Percentiles rank a stretch among this genome's conserved stretches.
phyloP scores from a whole-genome alignment of 2,113 vertebrate genomes.

The Labeo rohita region DNA sequence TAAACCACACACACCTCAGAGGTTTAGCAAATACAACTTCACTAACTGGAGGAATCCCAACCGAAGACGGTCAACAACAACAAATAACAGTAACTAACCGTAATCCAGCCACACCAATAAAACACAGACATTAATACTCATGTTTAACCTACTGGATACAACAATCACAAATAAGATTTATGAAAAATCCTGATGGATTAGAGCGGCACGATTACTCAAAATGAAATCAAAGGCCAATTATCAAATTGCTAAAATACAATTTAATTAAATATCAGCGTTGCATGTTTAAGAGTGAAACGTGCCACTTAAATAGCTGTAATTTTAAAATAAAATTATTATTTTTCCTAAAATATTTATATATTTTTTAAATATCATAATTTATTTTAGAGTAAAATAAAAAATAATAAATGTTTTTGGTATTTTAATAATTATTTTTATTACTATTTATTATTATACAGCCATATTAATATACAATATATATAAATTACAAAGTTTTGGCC shows the following conservation, averaged over 20 bases:
- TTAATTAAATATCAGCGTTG: not conserved
- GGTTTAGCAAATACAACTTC: conserved; percentile 54
- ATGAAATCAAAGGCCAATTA: not conserved
- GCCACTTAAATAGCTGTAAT: too few relatives aligned
- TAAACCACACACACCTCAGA: conserved; percentile 53
- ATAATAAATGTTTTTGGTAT: too few relatives aligned
- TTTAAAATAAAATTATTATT: too few relatives aligned
- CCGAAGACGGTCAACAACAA: conserved; percentile 43
- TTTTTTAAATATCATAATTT: too few relatives aligned
- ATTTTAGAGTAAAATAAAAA: too few relatives aligned
- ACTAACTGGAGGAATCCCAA: conserved; percentile 15
- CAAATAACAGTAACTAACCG: conserved; percentile 24
- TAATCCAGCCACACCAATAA: conserved; percentile 29
- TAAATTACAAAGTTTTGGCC: too few relatives aligned
- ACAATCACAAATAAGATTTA: conserved; percentile 40
- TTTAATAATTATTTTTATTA: too few relatives aligned
- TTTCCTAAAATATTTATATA: too few relatives aligned
- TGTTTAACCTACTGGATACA: conserved; percentile 51
- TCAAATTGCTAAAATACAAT: not conserved
- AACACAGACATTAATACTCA: not conserved
- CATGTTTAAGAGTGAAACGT: too few relatives aligned
- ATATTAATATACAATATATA: too few relatives aligned
- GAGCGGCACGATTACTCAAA: not conserved
- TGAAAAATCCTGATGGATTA: not conserved
- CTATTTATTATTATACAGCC: too few relatives aligned